Conservation (phyloP, 2,797 vertebrate species). For the Rhinoraja longicauda region DNA sequence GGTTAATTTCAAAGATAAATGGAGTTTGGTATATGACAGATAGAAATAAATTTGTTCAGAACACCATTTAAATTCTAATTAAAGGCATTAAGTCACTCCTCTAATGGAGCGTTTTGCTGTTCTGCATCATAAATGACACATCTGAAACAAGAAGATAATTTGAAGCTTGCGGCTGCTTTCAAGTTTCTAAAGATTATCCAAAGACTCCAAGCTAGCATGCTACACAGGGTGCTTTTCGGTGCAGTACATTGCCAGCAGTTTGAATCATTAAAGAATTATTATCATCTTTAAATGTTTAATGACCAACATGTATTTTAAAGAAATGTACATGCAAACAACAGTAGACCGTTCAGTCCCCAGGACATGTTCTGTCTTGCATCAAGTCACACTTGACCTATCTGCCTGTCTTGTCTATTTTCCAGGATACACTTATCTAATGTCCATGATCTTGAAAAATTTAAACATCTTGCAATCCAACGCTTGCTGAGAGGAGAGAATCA, state of each 20-base stretch:
- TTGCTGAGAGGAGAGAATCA: not conserved
- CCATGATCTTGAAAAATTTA: not conserved
- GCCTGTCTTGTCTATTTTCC: not conserved
- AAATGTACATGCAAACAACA: not conserved
- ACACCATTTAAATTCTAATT: constrained; percentile 2
- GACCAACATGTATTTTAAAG: not conserved
- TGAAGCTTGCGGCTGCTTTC: not conserved
- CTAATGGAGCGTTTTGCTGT: not conserved
- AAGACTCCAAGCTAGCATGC: not conserved
- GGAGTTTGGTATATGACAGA: not conserved
- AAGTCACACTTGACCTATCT: not conserved
- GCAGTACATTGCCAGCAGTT: not conserved
- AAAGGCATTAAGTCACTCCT: not conserved
- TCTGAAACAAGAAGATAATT: constrained; percentile 23
- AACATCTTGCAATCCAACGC: not conserved
- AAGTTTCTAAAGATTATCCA: constrained; percentile 23
- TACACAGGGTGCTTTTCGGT: not conserved
- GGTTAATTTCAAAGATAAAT: not conserved
- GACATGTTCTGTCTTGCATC: not conserved
- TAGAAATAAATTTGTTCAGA: not conserved
- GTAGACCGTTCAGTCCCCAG: not conserved
- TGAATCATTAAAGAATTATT: constrained; percentile 14
- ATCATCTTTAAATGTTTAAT: not conserved
- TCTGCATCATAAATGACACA: not conserved
- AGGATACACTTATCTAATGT: not conserved